phyloP scores from a whole-genome alignment of 2,113 vertebrate species.

The Thomomys bottae region DNA sequence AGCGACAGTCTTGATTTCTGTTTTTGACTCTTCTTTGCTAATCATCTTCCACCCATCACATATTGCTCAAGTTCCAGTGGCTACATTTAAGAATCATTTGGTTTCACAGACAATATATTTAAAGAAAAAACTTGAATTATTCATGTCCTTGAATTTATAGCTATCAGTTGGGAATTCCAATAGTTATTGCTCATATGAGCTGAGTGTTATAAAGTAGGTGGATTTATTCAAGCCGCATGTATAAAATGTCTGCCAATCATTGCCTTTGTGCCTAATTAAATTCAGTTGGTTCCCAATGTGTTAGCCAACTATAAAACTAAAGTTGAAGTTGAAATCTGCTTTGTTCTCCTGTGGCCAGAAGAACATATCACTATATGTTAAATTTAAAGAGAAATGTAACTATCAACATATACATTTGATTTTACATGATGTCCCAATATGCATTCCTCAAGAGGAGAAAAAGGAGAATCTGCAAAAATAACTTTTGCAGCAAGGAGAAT shows the following conservation, averaged over 20 bases:
- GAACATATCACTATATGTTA: constrained; percentile 32
- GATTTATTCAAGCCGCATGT: neutral
- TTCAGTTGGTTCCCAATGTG: constrained; percentile 38
- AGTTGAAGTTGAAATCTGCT: constrained; percentile 24
- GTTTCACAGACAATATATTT: neutral
- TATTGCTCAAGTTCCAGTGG: neutral
- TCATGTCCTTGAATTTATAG: neutral
- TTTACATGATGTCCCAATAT: constrained; percentile 17
- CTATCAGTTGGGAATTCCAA: constrained; percentile 15
- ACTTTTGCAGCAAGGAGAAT: constrained; percentile 33
- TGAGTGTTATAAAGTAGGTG: constrained; percentile 16
- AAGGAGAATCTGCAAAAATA: neutral
- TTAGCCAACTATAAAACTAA: constrained; percentile 12
- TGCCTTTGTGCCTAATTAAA: constrained; percentile 50
- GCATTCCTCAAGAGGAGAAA: neutral
- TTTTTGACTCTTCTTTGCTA: constrained; percentile 18
- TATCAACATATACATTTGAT: neutral
- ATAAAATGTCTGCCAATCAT: constrained; percentile 6
- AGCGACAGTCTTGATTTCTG: neutral
- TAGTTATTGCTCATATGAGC: constrained; percentile 5
- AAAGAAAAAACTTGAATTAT: constrained; percentile 2
- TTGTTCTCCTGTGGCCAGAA: constrained; percentile 37
- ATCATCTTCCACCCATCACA: neutral
- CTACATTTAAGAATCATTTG: neutral
- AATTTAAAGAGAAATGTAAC: constrained; percentile 29